phyloP scores from a whole-genome alignment of 1,140 invertebrate species.

The Lepidotrigona ventralis region DNA sequence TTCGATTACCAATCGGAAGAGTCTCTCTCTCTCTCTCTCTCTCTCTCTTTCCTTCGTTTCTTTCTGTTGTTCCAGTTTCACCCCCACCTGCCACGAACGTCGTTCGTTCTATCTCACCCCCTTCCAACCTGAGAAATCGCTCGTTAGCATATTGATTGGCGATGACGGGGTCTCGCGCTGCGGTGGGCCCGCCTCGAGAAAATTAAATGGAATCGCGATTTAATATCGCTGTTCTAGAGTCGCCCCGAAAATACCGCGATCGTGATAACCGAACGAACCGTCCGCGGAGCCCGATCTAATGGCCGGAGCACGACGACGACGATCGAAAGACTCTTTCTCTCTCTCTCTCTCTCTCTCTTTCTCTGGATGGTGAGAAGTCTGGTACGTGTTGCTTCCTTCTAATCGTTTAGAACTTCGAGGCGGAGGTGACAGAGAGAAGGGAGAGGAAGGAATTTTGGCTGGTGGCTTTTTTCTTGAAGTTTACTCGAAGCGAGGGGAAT shows the following conservation, averaged over 20 bases:
- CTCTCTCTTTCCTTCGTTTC: neutral
- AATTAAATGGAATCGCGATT: conserved; percentile 73
- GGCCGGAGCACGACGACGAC: neutral
- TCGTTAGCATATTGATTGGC: conserved; percentile 80
- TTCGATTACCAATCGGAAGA: conserved; percentile 59
- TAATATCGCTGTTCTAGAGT: conserved; percentile 60
- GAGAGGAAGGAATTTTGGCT: neutral
- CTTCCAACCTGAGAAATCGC: conserved; percentile 63
- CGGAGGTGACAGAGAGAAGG: too few relatives aligned
- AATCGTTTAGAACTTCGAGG: neutral
- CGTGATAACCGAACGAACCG: neutral
- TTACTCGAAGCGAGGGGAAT: neutral
- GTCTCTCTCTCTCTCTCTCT: conserved; percentile 1
- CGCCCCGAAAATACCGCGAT: neutral
- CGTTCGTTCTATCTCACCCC: conserved; percentile 31
- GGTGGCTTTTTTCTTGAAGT: neutral
- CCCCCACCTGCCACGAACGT: conserved; percentile 21
- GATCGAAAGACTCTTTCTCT: too few relatives aligned
- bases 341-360: neutral
- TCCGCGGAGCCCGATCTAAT: neutral
- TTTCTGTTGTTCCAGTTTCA: conserved; percentile 15
- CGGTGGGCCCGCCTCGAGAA: conserved; percentile 58
- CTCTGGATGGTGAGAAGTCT: neutral
- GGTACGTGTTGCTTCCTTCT: neutral
- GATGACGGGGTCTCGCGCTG: conserved; percentile 73